Evolutionary conservation across 2,797 vertebrate genomes (phyloP).

Genomic region (Sternotherus odoratus): DNA sequence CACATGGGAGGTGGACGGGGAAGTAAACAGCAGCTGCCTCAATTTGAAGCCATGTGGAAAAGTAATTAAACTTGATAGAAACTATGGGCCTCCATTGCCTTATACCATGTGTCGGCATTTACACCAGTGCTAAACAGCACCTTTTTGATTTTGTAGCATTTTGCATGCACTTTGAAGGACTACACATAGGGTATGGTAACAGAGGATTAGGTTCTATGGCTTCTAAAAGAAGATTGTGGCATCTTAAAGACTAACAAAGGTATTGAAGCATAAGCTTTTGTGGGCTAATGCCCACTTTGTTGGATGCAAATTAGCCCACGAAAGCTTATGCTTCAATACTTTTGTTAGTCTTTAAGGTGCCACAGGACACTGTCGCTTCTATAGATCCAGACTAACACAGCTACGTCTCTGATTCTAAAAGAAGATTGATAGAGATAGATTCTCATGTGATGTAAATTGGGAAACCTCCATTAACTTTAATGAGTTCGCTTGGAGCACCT

Average conservation of each 20-base stretch:
- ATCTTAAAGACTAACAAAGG: too few species aligned
- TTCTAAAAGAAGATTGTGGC: neutral
- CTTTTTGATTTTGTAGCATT: fast-evolving
- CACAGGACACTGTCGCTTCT: too few species aligned
- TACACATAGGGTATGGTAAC: fast-evolving
- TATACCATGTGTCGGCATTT: fast-evolving
- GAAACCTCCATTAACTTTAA: neutral
- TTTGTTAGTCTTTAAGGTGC: too few species aligned
- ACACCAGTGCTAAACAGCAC: neutral
- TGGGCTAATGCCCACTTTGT: too few species aligned
- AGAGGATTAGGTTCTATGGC: neutral
- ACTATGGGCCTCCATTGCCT: neutral
- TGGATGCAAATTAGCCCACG: too few species aligned
- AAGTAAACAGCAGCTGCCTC: neutral
- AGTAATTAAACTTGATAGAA: neutral
- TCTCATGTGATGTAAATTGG: fast-evolving
- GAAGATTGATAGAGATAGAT: fast-evolving
- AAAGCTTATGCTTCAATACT: too few species aligned
- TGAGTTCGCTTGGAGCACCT: fast-evolving
- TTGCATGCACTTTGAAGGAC: fast-evolving
- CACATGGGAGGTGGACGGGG: fast-evolving
- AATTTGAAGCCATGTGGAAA: neutral
- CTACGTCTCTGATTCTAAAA: too few species aligned
- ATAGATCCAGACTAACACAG: too few species aligned
- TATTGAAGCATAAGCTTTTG: too few species aligned